Base-by-base conservation (phyloP, 2,888 invertebrate species). In the Pterobdella sp. region DNA sequence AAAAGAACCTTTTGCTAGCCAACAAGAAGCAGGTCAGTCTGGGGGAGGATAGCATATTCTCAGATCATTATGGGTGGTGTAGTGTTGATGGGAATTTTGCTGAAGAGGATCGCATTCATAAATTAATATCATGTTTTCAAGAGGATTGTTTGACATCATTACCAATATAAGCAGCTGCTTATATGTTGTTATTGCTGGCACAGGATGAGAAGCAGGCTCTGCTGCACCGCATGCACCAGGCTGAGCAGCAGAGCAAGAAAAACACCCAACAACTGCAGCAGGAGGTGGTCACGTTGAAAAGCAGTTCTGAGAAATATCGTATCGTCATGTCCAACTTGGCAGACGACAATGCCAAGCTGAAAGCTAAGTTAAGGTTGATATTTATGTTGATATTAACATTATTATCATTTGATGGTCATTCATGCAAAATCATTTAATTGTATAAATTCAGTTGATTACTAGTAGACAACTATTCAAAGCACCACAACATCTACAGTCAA, bases 241-340 rank as follows among this genome's bases (percentile, higher is more conserved):
- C n/a, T 29, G 70, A 70, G n/a, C 70, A 70, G 56, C 71, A 71
- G 63, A 56, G 36, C 63, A 56, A 71, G 63, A 60, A 71, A 37
- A 22, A 60, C 18, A 71, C 63, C 29, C 71, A 71, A n/a, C 71
- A 35, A 4, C 71, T 71, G 0, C 71, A 71, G 63, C 60, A 71
- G 36, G 71, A 71, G 18, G n/a, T 60, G 35, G 29, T 14, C n/a
- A 29, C 49, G 10, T n/a, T 32, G 22, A 69, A 69, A 31, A 60
- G 32, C 26, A 52, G 69, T 7, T 49, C 49, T 1, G 29, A 69
- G 29, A 34, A 69, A 18, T 49, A 52, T 10, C 52, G 52, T 1
- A 26, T 69, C 52, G 32, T 71, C 52, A 26, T 63, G 34, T 22
- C 71, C 32, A 63, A 60, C 22, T 31, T 71, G 71, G 71, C 71